A percentile compares a stretch with the other conserved stretches of the same genome.
These are phyloP conservation scores for Melanchra persicariae DNA, from an alignment of 2,888 invertebrate genomes.

Conservation along the genomic window DNA sequence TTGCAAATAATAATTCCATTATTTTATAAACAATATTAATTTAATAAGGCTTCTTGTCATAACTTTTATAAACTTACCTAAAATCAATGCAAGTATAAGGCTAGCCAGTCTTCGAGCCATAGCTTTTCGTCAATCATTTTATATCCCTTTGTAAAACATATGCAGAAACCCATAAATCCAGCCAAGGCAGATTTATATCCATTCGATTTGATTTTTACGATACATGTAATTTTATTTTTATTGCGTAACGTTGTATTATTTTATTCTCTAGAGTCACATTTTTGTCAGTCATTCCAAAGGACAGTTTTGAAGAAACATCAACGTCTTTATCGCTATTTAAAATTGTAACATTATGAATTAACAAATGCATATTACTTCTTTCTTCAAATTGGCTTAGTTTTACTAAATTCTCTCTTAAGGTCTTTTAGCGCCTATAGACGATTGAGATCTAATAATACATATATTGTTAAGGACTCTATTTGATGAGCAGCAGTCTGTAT, in stretches of 20 bases:
- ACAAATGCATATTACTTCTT: background rate
- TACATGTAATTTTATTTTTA: conserved; percentile 47
- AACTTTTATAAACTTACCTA: conserved; percentile 49
- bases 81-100: conserved; percentile 47
- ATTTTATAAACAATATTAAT: no score
- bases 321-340: no score
- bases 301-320: background rate
- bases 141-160: conserved; percentile 42
- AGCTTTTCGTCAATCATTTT: conserved; percentile 47
- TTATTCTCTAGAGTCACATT: background rate
- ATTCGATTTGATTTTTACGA: conserved; percentile 57
- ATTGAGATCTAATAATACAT: background rate
- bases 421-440: background rate
- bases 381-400: no score
- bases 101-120: conserved; percentile 44
- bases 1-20: background rate
- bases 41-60: no score
- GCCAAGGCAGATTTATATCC: conserved; percentile 51
- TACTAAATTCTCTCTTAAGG: background rate
- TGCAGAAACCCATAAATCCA: conserved; percentile 50
- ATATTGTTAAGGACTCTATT: background rate
- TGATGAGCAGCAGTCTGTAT: background rate
- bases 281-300: background rate
- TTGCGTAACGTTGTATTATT: conserved; percentile 20
- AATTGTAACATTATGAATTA: background rate